These are phyloP conservation scores for Pseudonaja textilis DNA, from an alignment of 2,113 vertebrate genomes.

Conservation along the genomic window DNA sequence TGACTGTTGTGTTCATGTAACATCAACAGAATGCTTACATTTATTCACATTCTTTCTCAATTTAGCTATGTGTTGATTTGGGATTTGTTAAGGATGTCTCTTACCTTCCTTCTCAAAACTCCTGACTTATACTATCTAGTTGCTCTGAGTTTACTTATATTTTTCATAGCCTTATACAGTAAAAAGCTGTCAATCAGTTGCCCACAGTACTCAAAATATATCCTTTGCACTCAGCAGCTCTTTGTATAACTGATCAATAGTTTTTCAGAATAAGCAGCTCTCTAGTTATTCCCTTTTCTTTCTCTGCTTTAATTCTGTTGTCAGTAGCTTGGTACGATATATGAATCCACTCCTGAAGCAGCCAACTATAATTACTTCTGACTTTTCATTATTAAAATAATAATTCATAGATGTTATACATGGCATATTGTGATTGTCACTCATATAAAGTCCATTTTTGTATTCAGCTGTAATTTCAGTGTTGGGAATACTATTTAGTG, in stretches of 20 bases:
- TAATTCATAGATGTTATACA: neutral
- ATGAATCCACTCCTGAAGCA: neutral
- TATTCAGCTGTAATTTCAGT: neutral
- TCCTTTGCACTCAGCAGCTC: neutral
- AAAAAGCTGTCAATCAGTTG: neutral
- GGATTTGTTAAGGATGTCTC: neutral
- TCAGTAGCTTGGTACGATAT: neutral
- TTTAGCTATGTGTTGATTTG: neutral
- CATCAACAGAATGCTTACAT: neutral
- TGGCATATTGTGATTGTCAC: neutral
- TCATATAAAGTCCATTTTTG: neutral
- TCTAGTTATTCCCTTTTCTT: neutral
- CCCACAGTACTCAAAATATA: neutral
- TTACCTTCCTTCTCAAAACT: neutral
- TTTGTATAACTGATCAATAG: neutral
- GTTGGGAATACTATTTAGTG: slow-evolving; percentile 13
- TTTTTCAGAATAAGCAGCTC: neutral
- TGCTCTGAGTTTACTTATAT: neutral
- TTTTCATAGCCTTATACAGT: neutral
- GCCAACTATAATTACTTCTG: neutral
- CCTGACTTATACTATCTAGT: neutral
- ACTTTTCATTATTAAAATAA: neutral
- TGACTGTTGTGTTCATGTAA: neutral
- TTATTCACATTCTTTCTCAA: neutral
- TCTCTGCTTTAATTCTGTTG: neutral